Conservation (phyloP, 2,113 vertebrate species). For the Bettongia penicillata region DNA sequence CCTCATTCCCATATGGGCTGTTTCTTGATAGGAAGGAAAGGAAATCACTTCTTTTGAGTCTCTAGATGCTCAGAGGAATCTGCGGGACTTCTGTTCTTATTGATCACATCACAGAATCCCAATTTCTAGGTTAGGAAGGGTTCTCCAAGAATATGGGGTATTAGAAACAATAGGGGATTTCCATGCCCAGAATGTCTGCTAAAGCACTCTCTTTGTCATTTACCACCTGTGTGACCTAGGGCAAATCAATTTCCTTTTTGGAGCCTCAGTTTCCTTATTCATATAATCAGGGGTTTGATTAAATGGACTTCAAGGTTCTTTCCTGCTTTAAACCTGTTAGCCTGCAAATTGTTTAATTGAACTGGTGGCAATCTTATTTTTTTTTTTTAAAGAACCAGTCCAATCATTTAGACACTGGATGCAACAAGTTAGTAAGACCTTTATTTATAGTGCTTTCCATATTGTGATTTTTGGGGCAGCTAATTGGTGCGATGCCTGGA, state of each 20-base stretch:
- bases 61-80: not conserved
- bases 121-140: not conserved
- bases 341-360: not conserved
- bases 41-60: not conserved
- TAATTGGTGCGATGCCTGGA: not conserved
- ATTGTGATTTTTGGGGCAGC: not conserved
- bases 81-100: not conserved
- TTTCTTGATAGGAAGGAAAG: not conserved
- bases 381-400: not conserved
- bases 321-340: not conserved
- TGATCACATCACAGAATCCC: not conserved
- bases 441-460: not conserved
- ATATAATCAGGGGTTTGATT: not conserved
- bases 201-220: not conserved
- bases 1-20: not conserved
- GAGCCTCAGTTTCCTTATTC: not conserved
- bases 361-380: not conserved
- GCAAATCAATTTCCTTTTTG: not conserved
- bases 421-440: not conserved
- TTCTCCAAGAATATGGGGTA: not conserved
- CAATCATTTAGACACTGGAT: not conserved
- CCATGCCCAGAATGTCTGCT: not conserved
- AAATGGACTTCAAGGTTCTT: not conserved
- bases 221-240: not conserved
- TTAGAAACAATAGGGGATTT: not conserved